Evolutionary conservation across 1,140 invertebrate genomes (phyloP), one percentile per base, ranked within the genome.

Genomic region (Macrobrachium rosenbergii): DNA sequence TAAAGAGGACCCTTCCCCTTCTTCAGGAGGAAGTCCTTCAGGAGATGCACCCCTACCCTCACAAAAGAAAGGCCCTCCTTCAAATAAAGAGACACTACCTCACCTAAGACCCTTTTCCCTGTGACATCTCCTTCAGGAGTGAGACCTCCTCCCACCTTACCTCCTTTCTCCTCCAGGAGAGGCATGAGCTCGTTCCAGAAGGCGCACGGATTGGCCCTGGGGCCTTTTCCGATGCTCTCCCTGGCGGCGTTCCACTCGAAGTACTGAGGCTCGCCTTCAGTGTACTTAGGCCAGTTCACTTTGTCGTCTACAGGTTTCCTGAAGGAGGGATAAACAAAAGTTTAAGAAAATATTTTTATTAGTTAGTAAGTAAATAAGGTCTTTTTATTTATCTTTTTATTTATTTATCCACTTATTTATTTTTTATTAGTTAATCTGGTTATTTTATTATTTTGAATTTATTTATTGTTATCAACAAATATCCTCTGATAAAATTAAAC

Each of bases 171-270:
- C 23, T 77, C 72, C 17, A 86, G 64, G 21, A 86, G 37, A 17
- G 97, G 97, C 91, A 99, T 93, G 92, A 98, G 98, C 85, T 97
- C 94, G 91, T 98, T 98, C 98, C 98, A 99, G 92, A 99, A 99
- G 69, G 97, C 96, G 91, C 98, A 99, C 28, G 96, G 94, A 63
- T 96, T 95, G 72, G 96, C 95, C 73, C 97, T 92, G 2, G 97
- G 97, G 80, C 97, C 97, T 88, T 94, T 94, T 5, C 96, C 96
- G 16, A 92, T 93, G 45, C 94, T 95, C 16, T 73, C 77, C 21
- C 94, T 94, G 90, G 96, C 95, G 0, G 96, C 95, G 89, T 97
- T 96, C 91, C 98, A 96, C 90, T 97, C 96, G 91, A 96, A 97
- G 91, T 98, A 98, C 91, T 96, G 94, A 23, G 96, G 96, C 89